phyloP scores from a whole-genome alignment of 2,797 vertebrate genomes.

The Protonibea diacanthus region DNA sequence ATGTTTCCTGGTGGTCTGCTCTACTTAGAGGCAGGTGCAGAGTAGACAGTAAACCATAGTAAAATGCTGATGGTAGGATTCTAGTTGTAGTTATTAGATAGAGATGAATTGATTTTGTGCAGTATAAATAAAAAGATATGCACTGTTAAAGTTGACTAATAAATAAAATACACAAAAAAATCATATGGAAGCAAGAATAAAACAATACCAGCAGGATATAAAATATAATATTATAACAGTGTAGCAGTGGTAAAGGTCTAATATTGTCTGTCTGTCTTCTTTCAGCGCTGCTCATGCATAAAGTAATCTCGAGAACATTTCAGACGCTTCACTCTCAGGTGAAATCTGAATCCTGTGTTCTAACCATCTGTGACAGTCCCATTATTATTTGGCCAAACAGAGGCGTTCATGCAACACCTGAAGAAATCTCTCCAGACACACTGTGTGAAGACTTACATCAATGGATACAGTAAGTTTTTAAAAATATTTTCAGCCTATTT shows the following conservation, averaged over 20 bases:
- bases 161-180: not conserved
- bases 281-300: conserved; percentile 84
- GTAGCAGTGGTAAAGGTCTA: not conserved
- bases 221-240: not conserved
- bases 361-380: conserved; percentile 87
- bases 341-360: conserved; percentile 89
- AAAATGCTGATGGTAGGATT: not conserved
- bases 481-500: not conserved
- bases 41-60: not conserved
- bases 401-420: conserved; percentile 73
- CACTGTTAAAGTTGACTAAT: not conserved
- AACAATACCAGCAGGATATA: not conserved
- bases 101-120: not conserved
- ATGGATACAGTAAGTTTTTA: conserved; percentile 88
- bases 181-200: not conserved
- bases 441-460: conserved; percentile 86
- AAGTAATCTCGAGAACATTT: conserved; percentile 87
- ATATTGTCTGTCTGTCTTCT: conserved; percentile 35
- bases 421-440: conserved; percentile 84
- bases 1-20: not conserved
- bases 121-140: not conserved
- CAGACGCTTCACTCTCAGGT: conserved; percentile 85
- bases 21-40: too few relatives aligned
- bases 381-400: conserved; percentile 94
- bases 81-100: not conserved